phyloP scores from a whole-genome alignment of 64 coral and sea anemone species.

The Actinia equina region DNA sequence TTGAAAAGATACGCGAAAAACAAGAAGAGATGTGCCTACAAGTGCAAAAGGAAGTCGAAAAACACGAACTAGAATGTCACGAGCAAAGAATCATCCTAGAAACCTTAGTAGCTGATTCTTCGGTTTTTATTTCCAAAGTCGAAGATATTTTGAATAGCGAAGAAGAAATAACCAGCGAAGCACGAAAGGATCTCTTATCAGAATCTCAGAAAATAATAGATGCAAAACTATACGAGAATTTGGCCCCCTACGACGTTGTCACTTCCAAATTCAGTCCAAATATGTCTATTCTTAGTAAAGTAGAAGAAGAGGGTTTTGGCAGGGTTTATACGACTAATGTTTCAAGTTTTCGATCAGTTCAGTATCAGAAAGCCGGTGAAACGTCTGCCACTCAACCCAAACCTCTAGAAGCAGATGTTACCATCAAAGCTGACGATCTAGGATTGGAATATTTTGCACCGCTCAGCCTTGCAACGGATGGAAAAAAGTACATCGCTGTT shows the following conservation, averaged over 20 bases:
- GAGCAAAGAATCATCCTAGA: slow-evolving; percentile 23
- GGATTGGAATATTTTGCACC: slow-evolving; percentile 84
- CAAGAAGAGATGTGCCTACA: slow-evolving; percentile 52
- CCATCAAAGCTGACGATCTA: slow-evolving; percentile 34
- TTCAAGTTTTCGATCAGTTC: slow-evolving; percentile 10
- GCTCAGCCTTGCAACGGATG: slow-evolving; percentile 66
- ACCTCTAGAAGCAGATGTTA: slow-evolving; percentile 22
- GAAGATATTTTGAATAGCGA: slow-evolving; percentile 31
- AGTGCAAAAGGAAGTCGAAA: slow-evolving; percentile 57
- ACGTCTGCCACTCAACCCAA: slow-evolving; percentile 7
- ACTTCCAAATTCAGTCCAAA: slow-evolving; percentile 20
- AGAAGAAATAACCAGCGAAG: slow-evolving; percentile 17
- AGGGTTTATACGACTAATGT: slow-evolving; percentile 18
- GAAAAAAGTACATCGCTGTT: slow-evolving; percentile 48
- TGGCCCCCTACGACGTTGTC: background rate
- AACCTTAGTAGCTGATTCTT: slow-evolving; percentile 31
- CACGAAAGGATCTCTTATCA: slow-evolving; percentile 20
- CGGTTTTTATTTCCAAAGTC: slow-evolving; percentile 44
- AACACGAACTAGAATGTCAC: slow-evolving; percentile 50
- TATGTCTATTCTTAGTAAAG: background rate
- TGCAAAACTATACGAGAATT: slow-evolving; percentile 4
- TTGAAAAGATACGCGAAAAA: slow-evolving; percentile 53
- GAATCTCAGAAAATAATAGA: slow-evolving; percentile 33
- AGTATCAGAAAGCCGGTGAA: background rate
- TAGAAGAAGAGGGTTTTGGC: slow-evolving; percentile 32